Evolutionary conservation across 1,140 invertebrate species (phyloP).

Genomic region (Eumeta japonica): DNA sequence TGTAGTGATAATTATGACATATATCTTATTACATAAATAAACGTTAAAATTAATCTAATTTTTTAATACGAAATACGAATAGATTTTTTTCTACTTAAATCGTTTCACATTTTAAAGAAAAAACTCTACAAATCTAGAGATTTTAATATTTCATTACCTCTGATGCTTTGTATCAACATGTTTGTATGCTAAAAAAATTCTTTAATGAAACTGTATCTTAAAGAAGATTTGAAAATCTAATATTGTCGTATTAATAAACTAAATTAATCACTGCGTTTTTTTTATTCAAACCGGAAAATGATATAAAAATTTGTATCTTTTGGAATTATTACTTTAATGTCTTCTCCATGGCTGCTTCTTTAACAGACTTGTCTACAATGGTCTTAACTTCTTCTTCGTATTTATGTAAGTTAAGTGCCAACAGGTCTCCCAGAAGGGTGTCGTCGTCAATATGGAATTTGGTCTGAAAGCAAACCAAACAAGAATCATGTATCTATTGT

Average conservation of each 20-base stretch:
- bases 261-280: too few species aligned
- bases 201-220: neutral
- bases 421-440: slow-evolving; percentile 80
- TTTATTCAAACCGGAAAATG: too few species aligned
- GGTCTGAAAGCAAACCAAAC: slow-evolving; percentile 55
- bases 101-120: too few species aligned
- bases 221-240: too few species aligned
- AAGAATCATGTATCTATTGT: neutral
- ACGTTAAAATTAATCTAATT: slow-evolving; percentile 1
- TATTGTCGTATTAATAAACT: too few species aligned
- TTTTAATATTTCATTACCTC: too few species aligned
- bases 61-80: too few species aligned
- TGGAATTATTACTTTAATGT: slow-evolving; percentile 65
- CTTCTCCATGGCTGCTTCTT: slow-evolving; percentile 95
- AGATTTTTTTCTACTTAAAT: too few species aligned
- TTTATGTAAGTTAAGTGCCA: slow-evolving; percentile 85
- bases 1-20: slow-evolving; percentile 2
- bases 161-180: too few species aligned
- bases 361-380: slow-evolving; percentile 93
- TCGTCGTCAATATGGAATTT: slow-evolving; percentile 72
- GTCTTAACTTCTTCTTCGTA: slow-evolving; percentile 93
- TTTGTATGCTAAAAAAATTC: too few species aligned
- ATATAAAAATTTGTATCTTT: neutral
- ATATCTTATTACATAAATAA: neutral
- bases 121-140: too few species aligned